Conservation (phyloP, 1,140 invertebrate genomes). For the Maniola jurtina region DNA sequence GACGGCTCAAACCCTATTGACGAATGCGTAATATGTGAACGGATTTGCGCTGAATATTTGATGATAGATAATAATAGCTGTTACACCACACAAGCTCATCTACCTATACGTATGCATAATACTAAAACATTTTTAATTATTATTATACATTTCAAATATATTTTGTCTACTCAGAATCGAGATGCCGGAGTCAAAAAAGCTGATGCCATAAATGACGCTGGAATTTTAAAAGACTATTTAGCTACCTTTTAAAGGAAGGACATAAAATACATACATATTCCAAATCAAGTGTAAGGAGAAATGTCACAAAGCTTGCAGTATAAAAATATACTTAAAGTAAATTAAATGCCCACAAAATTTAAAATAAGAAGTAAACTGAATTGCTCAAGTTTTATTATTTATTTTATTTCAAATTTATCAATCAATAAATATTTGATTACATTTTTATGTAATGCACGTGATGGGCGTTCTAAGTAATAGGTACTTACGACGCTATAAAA, state of each 20-base stretch:
- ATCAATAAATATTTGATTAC: background rate
- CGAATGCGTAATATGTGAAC: constrained; percentile 69
- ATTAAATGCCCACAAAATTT: background rate
- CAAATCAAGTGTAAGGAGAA: constrained; percentile 6
- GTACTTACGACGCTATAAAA: background rate
- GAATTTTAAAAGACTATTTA: constrained; percentile 14
- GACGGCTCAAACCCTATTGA: constrained; percentile 75
- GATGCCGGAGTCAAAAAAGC: background rate
- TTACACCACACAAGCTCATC: background rate
- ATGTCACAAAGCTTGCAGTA: background rate
- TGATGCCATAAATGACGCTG: background rate
- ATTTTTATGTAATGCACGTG: background rate
- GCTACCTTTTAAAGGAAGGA: background rate
- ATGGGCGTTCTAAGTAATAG: background rate
- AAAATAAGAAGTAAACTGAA: too few relatives aligned
- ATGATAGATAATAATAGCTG: constrained; percentile 56
- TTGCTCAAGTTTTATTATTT: background rate
- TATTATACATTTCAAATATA: background rate
- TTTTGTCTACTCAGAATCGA: background rate
- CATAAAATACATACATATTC: constrained; percentile 10
- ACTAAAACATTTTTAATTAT: background rate
- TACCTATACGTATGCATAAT: too few relatives aligned
- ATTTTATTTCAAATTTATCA: background rate
- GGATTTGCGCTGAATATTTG: constrained; percentile 65
- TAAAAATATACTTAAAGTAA: background rate